A percentile compares a stretch with the other conserved stretches of the same genome.
Conservation (phyloP, 2,113 vertebrate genomes). For the Elephantulus edwardii region DNA sequence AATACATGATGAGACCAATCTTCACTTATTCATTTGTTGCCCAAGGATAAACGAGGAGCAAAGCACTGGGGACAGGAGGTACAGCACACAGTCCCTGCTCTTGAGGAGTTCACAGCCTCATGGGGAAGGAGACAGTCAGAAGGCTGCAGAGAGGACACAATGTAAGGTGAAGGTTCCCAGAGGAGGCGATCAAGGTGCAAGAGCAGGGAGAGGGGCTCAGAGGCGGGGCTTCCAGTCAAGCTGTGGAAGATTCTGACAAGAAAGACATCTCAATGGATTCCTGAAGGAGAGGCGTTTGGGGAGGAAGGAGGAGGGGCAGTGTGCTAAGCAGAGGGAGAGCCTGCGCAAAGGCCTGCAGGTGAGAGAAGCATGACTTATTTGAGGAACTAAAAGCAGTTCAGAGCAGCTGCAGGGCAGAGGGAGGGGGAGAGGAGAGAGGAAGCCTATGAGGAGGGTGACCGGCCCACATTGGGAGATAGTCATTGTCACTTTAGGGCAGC, state of each 20-base stretch:
- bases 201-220: no score
- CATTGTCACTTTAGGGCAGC: neutral
- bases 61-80: neutral
- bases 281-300: neutral
- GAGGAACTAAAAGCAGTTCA: conserved; percentile 29
- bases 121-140: neutral
- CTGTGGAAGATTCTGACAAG: neutral
- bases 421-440: neutral
- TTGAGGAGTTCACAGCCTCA: neutral
- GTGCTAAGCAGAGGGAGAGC: neutral
- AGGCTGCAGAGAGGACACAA: neutral
- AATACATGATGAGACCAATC: neutral
- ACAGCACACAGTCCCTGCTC: neutral
- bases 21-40: neutral
- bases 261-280: neutral
- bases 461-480: neutral
- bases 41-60: neutral
- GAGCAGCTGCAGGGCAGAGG: neutral
- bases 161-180: neutral
- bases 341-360: neutral
- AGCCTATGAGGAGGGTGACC: neutral
- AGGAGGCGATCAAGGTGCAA: neutral
- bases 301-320: neutral
- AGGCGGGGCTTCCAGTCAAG: neutral
- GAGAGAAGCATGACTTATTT: neutral